phyloP scores from a whole-genome alignment of 23 tunicate species.

The Ascidia mentula region DNA sequence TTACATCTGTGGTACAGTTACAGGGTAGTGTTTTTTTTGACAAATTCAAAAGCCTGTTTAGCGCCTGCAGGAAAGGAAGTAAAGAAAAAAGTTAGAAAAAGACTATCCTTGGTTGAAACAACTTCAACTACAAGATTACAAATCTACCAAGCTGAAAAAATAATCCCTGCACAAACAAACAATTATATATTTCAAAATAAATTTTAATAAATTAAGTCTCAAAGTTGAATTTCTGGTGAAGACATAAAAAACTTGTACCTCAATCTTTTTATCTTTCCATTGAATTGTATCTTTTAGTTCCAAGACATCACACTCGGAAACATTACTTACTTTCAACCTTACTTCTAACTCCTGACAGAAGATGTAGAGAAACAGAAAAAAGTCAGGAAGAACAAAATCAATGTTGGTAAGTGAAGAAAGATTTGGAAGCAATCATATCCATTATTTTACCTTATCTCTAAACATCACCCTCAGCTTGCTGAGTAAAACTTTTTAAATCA shows the following conservation, averaged over 20 bases:
- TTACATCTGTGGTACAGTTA: not conserved
- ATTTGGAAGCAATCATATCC: too few relatives aligned
- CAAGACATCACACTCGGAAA: not conserved
- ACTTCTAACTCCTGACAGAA: not conserved
- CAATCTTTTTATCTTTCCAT: slow-evolving; percentile 13
- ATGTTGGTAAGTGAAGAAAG: not conserved
- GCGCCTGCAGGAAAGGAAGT: not conserved
- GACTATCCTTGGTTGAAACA: too few relatives aligned
- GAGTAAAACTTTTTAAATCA: too few relatives aligned
- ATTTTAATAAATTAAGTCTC: not conserved
- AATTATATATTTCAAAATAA: too few relatives aligned
- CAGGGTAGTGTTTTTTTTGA: not conserved
- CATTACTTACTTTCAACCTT: not conserved
- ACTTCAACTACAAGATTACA: too few relatives aligned
- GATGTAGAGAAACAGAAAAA: not conserved
- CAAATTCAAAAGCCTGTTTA: not conserved
- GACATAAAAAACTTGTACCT: too few relatives aligned
- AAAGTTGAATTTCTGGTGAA: too few relatives aligned
- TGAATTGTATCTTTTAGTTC: slow-evolving; percentile 11
- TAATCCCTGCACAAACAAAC: too few relatives aligned
- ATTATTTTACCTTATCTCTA: too few relatives aligned
- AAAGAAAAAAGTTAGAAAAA: not conserved
- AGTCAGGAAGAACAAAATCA: not conserved
- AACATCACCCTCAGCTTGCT: too few relatives aligned
- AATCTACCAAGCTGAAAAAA: too few relatives aligned